Base-by-base conservation (phyloP, 2,113 vertebrate genomes). In the Megaceryle torquata region DNA sequence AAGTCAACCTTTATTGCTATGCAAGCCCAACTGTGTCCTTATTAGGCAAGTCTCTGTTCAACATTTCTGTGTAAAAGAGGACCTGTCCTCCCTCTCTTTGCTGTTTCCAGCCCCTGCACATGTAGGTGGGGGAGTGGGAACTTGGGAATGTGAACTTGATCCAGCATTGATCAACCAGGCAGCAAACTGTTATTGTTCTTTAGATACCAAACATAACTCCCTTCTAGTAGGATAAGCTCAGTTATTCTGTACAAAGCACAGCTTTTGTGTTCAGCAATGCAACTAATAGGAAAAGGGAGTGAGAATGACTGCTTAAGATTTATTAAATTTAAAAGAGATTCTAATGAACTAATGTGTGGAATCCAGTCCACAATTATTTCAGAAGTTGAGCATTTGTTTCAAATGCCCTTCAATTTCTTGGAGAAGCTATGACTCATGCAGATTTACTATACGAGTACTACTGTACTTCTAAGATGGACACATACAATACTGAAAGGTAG, bases 141-240 rank as follows among this genome's bases (percentile, higher is more conserved):
- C 97, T 96, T 86, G 96, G 98, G 98, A 99, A 99, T 97, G 97
- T 97, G 97, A 98, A 98, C 97, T 97, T 93, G 92, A 98, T 98
- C 97, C 97, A 97, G 89, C 97, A 98, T 85, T 97, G 98, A 98
- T 98, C 98, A 98, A 94, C 95, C 98, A 98, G 97, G 98, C 98
- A 98, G 98, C 97, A 99, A 98, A 98, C 96, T 97, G 92, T 97
- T 97, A 98, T 98, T 99, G 98, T 99, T 98, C 98, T 98, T 98
- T 97, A 97, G 98, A 99, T 98, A 98, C 98, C 98, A 98, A 98
- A 98, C 98, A 98, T 98, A 98, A 97, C 97, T 99, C 95, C 94
- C 97, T 97, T 97, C 96, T 97, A 94, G 94, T 81, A 96, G 59
- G 97, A 98, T 97, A 98, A 98, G 79, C 83, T 94, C 96, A 86